phyloP scores from a whole-genome alignment of 2,113 vertebrate genomes.

The Lophochroa leadbeateri region DNA sequence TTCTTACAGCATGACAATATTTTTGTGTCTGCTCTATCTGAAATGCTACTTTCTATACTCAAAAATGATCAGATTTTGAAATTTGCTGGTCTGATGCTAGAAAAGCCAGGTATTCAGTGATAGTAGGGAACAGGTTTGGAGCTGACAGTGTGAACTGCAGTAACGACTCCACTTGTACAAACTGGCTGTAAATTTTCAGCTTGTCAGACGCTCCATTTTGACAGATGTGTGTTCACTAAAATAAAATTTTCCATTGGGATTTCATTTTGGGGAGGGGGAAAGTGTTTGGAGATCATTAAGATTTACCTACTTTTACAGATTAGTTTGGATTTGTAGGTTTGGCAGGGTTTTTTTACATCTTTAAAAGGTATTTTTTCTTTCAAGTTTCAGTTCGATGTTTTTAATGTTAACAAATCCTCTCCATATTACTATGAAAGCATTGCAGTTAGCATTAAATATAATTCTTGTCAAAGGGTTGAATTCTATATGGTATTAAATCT shows the following conservation, averaged over 20 bases:
- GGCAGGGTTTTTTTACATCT: fast-evolving
- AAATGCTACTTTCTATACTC: neutral
- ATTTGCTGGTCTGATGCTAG: neutral
- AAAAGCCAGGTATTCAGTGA: neutral
- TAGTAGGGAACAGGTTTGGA: neutral
- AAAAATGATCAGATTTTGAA: neutral
- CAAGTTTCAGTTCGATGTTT: neutral
- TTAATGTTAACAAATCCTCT: neutral
- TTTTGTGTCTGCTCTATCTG: neutral
- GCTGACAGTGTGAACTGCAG: neutral
- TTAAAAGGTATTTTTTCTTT: neutral
- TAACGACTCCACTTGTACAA: neutral
- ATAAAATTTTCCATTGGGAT: neutral
- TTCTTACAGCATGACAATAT: neutral
- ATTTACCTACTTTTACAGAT: neutral
- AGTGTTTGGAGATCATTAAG: neutral
- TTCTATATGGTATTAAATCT: neutral
- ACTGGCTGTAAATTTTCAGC: neutral
- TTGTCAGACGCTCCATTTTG: neutral
- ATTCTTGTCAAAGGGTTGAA: neutral
- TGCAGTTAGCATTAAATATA: neutral
- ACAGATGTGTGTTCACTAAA: neutral
- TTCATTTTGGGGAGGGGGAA: neutral
- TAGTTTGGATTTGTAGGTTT: neutral
- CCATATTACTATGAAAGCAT: neutral